phyloP scores from a whole-genome alignment of 2,797 vertebrate genomes.

The Sebastes ruberrimus region DNA sequence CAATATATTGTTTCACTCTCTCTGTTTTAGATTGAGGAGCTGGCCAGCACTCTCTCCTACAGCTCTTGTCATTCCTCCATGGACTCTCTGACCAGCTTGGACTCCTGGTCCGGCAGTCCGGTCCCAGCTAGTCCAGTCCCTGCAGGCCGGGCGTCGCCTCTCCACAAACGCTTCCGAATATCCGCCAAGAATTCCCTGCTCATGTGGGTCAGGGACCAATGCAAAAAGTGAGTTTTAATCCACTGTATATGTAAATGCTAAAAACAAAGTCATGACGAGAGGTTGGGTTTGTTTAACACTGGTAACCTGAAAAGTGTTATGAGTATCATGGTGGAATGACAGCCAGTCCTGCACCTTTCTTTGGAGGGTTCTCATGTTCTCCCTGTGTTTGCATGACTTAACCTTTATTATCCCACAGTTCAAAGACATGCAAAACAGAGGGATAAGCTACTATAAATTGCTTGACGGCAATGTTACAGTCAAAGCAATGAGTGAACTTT shows the following conservation, averaged over 20 bases:
- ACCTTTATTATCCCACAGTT: neutral
- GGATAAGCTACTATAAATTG: neutral
- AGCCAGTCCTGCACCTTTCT: neutral
- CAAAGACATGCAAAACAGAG: neutral
- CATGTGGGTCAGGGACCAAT: constrained; percentile 91
- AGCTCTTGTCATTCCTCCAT: constrained; percentile 80
- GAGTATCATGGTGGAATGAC: neutral
- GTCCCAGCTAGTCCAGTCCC: constrained; percentile 79
- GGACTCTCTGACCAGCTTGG: constrained; percentile 71
- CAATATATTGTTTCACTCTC: neutral
- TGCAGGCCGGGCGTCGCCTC: constrained; percentile 53
- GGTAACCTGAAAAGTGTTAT: neutral
- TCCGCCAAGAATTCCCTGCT: constrained; percentile 92
- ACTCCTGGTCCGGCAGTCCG: constrained; percentile 76
- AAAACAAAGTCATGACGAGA: no score
- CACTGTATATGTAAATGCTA: no score
- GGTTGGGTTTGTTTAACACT: neutral
- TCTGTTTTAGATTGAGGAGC: constrained; percentile 86
- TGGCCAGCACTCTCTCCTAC: constrained; percentile 84
- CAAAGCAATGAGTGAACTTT: neutral
- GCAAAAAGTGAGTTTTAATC: constrained; percentile 77
- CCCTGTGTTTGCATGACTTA: neutral
- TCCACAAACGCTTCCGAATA: constrained; percentile 84
- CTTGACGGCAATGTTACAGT: neutral
- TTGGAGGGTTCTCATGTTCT: neutral